These are phyloP conservation scores for Salvelinus sp. DNA, from an alignment of 2,113 vertebrate species.

Conservation along the genomic window DNA sequence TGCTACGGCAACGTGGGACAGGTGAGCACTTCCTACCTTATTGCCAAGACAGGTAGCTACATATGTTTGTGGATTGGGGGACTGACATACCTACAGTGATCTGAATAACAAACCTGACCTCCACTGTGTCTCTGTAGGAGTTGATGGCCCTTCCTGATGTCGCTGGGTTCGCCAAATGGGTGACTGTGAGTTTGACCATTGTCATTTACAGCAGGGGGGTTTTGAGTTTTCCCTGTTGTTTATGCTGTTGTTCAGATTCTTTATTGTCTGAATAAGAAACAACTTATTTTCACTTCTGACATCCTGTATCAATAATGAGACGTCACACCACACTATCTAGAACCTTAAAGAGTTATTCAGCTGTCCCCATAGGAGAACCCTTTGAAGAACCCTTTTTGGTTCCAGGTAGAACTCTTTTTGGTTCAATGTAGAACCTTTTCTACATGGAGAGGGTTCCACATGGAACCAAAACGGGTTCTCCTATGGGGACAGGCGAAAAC, in stretches of 20 bases:
- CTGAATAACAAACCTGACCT: background rate
- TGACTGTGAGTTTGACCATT: constrained; percentile 78
- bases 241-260: background rate
- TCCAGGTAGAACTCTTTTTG: too few relatives aligned
- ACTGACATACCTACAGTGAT: background rate
- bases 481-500: too few relatives aligned
- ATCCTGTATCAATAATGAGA: too few relatives aligned
- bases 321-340: too few relatives aligned
- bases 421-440: too few relatives aligned
- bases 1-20: constrained; percentile 84
- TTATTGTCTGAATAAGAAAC: background rate
- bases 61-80: background rate
- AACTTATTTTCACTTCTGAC: background rate
- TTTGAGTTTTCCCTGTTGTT: background rate
- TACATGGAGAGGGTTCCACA: too few relatives aligned
- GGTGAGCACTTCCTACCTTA: constrained; percentile 66
- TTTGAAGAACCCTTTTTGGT: too few relatives aligned
- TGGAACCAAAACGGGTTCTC: too few relatives aligned
- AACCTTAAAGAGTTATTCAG: too few relatives aligned
- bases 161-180: constrained; percentile 80
- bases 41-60: background rate
- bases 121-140: constrained; percentile 73
- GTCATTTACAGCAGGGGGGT: background rate
- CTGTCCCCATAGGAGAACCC: too few relatives aligned
- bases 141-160: constrained; percentile 76